Conservation (phyloP, 2,888 invertebrate species). For the Cheilosia urbana region DNA sequence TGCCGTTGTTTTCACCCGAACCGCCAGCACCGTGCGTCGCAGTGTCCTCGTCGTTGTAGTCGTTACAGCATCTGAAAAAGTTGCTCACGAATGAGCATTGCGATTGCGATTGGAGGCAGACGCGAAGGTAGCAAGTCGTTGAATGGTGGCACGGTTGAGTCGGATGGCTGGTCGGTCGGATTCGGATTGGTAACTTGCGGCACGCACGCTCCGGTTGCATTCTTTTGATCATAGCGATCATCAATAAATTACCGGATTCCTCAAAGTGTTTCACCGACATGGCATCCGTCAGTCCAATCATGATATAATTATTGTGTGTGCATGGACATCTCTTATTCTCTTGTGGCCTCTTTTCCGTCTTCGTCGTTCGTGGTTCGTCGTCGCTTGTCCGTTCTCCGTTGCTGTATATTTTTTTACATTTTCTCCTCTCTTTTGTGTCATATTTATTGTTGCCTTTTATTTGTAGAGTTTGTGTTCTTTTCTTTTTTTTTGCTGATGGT, state of each 20-base stretch:
- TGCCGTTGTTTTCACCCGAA: constrained; percentile 65
- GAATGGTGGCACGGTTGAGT: constrained; percentile 66
- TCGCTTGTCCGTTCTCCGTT: constrained; percentile 32
- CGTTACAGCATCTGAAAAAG: constrained; percentile 53
- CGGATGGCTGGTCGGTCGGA: constrained; percentile 24
- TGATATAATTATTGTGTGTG: constrained; percentile 77
- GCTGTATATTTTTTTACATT: constrained; percentile 5
- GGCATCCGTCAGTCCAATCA: constrained; percentile 77
- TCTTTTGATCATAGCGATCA: constrained; percentile 79
- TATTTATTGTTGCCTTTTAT: constrained; percentile 22
- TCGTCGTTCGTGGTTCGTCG: constrained; percentile 28
- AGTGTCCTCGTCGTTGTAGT: not conserved
- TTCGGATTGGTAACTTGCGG: constrained; percentile 76
- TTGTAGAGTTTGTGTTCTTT: not conserved
- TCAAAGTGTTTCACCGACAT: constrained; percentile 79
- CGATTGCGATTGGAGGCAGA: constrained; percentile 59
- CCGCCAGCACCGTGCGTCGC: constrained; percentile 7
- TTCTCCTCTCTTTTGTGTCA: constrained; percentile 7
- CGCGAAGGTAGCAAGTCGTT: constrained; percentile 54
- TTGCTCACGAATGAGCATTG: constrained; percentile 70
- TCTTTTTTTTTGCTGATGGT: not conserved
- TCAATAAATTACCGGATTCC: constrained; percentile 79
- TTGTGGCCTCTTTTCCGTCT: constrained; percentile 64
- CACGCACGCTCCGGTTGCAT: constrained; percentile 77
- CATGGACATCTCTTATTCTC: constrained; percentile 74